phyloP scores from a whole-genome alignment of 2,113 vertebrate genomes.

The Mus spicilegus region DNA sequence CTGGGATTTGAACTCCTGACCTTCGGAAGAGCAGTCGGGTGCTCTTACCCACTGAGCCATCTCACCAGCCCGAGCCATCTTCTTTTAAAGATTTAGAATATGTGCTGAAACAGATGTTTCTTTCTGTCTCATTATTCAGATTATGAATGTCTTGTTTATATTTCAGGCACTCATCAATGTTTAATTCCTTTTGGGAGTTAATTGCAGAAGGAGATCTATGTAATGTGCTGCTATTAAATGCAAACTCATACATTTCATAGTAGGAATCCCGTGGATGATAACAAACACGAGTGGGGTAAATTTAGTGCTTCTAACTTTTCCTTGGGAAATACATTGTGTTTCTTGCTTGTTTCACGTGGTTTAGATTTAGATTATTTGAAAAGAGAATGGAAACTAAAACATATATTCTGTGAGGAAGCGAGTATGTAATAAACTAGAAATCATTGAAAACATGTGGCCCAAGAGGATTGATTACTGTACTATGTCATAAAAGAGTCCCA shows the following conservation, averaged over 20 bases:
- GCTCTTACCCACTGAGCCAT: neutral
- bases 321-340: slow-evolving; percentile 30
- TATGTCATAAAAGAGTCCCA: slow-evolving; percentile 21
- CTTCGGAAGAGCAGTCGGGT: too few species aligned
- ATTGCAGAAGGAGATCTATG: slow-evolving; percentile 79
- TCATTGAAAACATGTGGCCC: slow-evolving; percentile 38
- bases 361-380: slow-evolving; percentile 67
- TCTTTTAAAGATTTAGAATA: slow-evolving; percentile 41
- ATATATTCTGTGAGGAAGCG: neutral
- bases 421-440: slow-evolving; percentile 45
- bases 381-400: slow-evolving; percentile 48
- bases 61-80: too few species aligned
- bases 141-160: slow-evolving; percentile 82
- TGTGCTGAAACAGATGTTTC: slow-evolving; percentile 62
- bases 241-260: slow-evolving; percentile 76
- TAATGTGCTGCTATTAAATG: slow-evolving; percentile 76
- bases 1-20: too few species aligned
- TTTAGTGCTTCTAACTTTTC: slow-evolving; percentile 51
- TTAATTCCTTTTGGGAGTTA: slow-evolving; percentile 85
- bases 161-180: slow-evolving; percentile 83
- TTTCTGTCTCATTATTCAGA: slow-evolving; percentile 75
- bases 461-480: slow-evolving; percentile 45
- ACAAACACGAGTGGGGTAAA: slow-evolving; percentile 17
- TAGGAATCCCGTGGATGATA: slow-evolving; percentile 71
- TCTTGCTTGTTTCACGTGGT: slow-evolving; percentile 64